Percentiles rank a stretch among this genome's conserved stretches.
These are phyloP conservation scores for Slavum lentiscoides DNA, from an alignment of 2,888 invertebrate species.

Conservation along the genomic window DNA sequence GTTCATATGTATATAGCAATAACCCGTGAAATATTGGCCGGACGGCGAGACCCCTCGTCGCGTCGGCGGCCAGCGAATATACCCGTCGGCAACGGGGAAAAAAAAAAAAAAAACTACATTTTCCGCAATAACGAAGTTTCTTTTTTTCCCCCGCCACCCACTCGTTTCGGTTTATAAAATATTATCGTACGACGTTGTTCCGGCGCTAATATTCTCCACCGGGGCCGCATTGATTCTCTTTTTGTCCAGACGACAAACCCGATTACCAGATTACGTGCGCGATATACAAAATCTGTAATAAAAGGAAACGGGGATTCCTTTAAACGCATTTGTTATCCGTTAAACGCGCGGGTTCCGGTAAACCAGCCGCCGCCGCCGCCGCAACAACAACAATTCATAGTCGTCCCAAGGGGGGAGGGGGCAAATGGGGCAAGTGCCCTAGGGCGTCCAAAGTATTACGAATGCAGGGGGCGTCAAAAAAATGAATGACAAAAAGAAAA, in stretches of 20 bases:
- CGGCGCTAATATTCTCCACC: constrained; percentile 25
- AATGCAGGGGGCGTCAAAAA: too few relatives aligned
- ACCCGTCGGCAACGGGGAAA: constrained; percentile 33
- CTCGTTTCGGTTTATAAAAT: constrained; percentile 2
- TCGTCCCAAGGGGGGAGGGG: too few relatives aligned
- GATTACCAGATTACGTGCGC: neutral
- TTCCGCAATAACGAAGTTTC: constrained; percentile 42
- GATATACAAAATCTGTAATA: too few relatives aligned
- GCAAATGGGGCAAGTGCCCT: too few relatives aligned
- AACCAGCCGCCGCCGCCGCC: too few relatives aligned
- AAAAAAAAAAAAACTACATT: too few relatives aligned
- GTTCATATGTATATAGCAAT: constrained; percentile 48
- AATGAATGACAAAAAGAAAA: too few relatives aligned
- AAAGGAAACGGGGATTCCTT: constrained; percentile 27
- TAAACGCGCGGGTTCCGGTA: neutral
- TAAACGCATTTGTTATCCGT: constrained; percentile 25
- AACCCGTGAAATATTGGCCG: constrained; percentile 45
- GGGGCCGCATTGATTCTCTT: constrained; percentile 13
- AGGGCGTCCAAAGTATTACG: too few relatives aligned
- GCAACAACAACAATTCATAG: too few relatives aligned
- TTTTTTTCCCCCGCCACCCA: neutral
- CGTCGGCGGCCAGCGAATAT: constrained; percentile 8
- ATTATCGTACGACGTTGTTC: constrained; percentile 15
- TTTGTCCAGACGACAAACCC: constrained; percentile 13
- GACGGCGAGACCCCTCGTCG: constrained; percentile 16